A percentile compares a stretch with the other conserved stretches of the same genome.
These are phyloP conservation scores for Eretmochelys imbricata DNA, from an alignment of 2,113 vertebrate species.

Conservation along the genomic window DNA sequence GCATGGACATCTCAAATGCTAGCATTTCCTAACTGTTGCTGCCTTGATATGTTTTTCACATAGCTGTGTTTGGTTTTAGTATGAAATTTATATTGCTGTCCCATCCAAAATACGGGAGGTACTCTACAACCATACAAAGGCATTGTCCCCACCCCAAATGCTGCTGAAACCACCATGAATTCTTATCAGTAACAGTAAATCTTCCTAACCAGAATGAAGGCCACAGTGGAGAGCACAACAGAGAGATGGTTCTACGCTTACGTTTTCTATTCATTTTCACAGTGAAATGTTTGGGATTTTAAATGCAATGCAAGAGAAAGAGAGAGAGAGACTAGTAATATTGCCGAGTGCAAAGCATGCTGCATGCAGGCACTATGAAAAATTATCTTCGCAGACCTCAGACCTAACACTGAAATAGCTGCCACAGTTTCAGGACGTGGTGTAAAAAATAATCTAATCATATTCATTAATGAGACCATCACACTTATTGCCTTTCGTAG, in stretches of 20 bases:
- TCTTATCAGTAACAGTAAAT: neutral
- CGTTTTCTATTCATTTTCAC: neutral
- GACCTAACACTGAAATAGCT: neutral
- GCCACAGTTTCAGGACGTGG: neutral
- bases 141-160: neutral
- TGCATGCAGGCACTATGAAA: neutral
- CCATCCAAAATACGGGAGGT: neutral
- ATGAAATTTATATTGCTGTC: neutral
- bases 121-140: neutral
- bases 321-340: too few relatives aligned
- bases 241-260: neutral
- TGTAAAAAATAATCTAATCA: neutral
- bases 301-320: neutral
- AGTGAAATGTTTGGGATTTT: neutral
- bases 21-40: neutral
- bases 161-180: neutral
- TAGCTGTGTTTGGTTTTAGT: neutral
- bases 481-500: neutral
- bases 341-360: neutral
- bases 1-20: neutral
- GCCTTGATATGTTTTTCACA: neutral
- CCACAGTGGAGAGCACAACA: neutral
- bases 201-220: neutral
- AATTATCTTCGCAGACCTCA: neutral
- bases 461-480: neutral